These are phyloP conservation scores for Cryptoleucopteryx plumbea DNA, from an alignment of 2,113 vertebrate genomes.

Conservation along the genomic window DNA sequence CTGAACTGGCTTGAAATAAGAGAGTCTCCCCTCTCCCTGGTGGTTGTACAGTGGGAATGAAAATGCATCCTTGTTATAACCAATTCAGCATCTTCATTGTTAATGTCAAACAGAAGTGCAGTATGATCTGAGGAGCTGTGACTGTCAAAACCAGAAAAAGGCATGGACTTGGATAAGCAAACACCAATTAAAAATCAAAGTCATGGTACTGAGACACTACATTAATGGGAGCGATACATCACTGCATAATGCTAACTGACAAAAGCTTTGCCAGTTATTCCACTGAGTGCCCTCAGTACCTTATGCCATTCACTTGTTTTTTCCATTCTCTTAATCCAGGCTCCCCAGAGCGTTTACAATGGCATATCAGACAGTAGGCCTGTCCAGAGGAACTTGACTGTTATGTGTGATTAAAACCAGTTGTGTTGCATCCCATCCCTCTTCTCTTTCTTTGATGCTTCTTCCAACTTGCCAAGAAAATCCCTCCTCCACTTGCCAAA, in stretches of 20 bases:
- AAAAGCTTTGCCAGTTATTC: not conserved
- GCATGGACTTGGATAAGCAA: not conserved
- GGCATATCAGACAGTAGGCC: not conserved
- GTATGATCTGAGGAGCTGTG: not conserved
- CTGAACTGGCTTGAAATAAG: not conserved
- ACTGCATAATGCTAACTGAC: not conserved
- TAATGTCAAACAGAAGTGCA: not conserved
- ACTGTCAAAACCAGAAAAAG: not conserved
- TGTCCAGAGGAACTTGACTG: conserved; percentile 55
- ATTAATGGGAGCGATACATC: not conserved
- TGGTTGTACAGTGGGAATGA: not conserved
- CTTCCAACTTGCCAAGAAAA: conserved; percentile 54
- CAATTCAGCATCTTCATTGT: not conserved
- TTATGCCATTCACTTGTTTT: not conserved
- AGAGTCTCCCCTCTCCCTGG: not conserved
- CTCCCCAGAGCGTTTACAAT: not conserved
- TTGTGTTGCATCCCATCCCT: conserved; percentile 61
- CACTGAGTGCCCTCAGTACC: not conserved
- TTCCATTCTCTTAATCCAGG: conserved; percentile 36
- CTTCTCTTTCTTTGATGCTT: conserved; percentile 67
- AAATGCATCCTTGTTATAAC: not conserved
- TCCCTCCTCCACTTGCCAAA: conserved; percentile 39
- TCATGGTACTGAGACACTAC: not conserved
- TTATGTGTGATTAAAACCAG: conserved; percentile 66
- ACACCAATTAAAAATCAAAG: not conserved